Percentiles rank a stretch among this genome's conserved stretches.
Evolutionary conservation across 1,140 invertebrate species (phyloP).

Genomic region (Lucilia sericata): DNA sequence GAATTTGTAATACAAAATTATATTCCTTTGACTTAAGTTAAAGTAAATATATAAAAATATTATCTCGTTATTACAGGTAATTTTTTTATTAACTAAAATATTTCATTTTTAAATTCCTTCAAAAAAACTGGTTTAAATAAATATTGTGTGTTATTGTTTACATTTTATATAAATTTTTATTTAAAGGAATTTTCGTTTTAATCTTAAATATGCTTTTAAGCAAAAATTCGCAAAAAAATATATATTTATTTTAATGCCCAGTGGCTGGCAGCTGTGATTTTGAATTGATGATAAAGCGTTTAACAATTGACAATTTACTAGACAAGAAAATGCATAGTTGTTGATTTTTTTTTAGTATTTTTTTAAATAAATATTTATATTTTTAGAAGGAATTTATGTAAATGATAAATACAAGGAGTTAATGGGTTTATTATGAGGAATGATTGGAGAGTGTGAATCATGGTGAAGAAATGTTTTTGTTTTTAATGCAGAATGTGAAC

Average conservation of each 20-base stretch:
- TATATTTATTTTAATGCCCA: neutral
- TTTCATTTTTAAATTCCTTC: too few species aligned
- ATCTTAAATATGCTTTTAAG: neutral
- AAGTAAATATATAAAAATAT: too few species aligned
- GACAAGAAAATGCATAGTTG: neutral
- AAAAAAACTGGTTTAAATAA: neutral
- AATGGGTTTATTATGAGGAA: neutral
- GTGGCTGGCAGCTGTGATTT: neutral
- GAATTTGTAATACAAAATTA: neutral
- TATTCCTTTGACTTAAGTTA: neutral
- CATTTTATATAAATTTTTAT: too few species aligned
- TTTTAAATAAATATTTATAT: too few species aligned
- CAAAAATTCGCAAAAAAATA: neutral
- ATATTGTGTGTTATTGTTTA: neutral
- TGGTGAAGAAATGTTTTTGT: neutral
- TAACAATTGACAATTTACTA: neutral
- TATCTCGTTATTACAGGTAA: too few species aligned
- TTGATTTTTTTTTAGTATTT: too few species aligned
- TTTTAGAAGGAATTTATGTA: neutral
- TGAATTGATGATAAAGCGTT: conserved; percentile 15
- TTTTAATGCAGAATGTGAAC: too few species aligned
- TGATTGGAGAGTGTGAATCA: neutral
- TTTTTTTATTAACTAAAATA: too few species aligned
- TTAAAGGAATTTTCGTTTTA: neutral
- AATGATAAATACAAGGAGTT: neutral